Conservation (phyloP, 2,113 vertebrate species). For the Trematomus loennbergii region DNA sequence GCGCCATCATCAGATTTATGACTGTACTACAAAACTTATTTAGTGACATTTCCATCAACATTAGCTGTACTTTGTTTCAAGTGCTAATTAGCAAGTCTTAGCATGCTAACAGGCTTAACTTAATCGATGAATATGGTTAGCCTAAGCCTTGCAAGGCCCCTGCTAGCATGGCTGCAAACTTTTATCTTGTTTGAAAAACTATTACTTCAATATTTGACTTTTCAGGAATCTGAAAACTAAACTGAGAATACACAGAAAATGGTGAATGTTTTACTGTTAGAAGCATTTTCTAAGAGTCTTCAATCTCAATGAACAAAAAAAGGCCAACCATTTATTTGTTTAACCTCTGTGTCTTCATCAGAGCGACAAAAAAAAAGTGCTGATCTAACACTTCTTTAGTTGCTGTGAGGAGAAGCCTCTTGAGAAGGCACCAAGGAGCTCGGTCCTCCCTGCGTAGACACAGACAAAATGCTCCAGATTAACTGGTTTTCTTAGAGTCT, state of each 20-base stretch:
- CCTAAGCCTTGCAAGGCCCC: no score
- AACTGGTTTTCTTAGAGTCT: conserved; percentile 79
- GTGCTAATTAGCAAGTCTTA: not conserved
- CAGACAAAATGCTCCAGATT: conserved; percentile 75
- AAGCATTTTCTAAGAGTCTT: conserved; percentile 28
- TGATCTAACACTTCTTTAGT: conserved; percentile 70
- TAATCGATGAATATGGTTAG: not conserved
- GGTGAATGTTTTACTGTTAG: conserved; percentile 1
- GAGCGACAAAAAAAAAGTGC: conserved; percentile 66
- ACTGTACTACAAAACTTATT: not conserved
- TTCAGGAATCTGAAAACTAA: not conserved
- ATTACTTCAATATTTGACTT: not conserved
- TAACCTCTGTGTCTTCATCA: conserved; percentile 59
- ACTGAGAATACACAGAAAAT: not conserved
- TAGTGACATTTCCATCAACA: not conserved
- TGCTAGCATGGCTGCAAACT: not conserved
- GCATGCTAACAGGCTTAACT: not conserved
- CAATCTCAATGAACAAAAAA: conserved; percentile 34
- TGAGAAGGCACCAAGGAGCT: conserved; percentile 73
- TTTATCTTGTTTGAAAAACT: not conserved
- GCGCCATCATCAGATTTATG: not conserved
- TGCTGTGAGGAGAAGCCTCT: conserved; percentile 68
- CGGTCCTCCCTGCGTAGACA: conserved; percentile 58
- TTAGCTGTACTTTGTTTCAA: not conserved
- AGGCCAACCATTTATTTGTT: conserved; percentile 59